These are phyloP conservation scores for Cherax destructor DNA, from an alignment of 1,140 invertebrate species.

Conservation along the genomic window DNA sequence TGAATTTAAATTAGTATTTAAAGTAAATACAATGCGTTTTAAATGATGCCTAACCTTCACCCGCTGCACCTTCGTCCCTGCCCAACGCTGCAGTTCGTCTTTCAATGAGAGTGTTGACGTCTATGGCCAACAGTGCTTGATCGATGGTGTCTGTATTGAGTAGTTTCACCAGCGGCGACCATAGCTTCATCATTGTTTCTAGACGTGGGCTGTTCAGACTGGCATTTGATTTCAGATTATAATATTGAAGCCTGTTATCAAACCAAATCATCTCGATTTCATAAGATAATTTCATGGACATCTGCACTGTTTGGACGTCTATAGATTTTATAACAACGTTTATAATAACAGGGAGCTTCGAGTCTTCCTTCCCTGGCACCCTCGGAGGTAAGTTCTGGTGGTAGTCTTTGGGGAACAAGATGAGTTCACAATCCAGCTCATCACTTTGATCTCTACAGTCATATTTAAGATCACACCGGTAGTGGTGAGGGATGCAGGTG, in stretches of 20 bases:
- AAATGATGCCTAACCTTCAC: constrained; percentile 30
- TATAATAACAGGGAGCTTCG: constrained; percentile 37
- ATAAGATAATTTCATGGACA: constrained; percentile 64
- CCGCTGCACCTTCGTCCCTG: constrained; percentile 48
- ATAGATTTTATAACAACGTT: constrained; percentile 54
- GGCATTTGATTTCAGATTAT: constrained; percentile 52
- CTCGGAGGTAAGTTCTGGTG: constrained; percentile 44
- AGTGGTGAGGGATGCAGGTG: constrained; percentile 75
- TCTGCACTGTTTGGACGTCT: constrained; percentile 59
- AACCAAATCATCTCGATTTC: constrained; percentile 62
- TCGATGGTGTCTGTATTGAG: constrained; percentile 64
- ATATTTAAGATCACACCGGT: constrained; percentile 80
- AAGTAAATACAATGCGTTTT: too few relatives aligned
- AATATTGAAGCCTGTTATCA: constrained; percentile 60
- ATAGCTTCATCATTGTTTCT: constrained; percentile 53
- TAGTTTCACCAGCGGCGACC: constrained; percentile 53
- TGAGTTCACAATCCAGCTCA: constrained; percentile 59
- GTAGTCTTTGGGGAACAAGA: constrained; percentile 58
- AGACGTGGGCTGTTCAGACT: constrained; percentile 47
- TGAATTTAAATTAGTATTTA: too few relatives aligned
- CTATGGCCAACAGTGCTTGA: constrained; percentile 34
- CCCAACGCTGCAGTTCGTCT: constrained; percentile 9
- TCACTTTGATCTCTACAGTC: constrained; percentile 78
- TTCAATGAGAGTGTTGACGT: constrained; percentile 37
- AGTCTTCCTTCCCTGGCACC: constrained; percentile 29